Evolutionary conservation across 2,888 invertebrate genomes (phyloP), one percentile per base, ranked within the genome.

Genomic region (Phragmatobia fuliginosa): DNA sequence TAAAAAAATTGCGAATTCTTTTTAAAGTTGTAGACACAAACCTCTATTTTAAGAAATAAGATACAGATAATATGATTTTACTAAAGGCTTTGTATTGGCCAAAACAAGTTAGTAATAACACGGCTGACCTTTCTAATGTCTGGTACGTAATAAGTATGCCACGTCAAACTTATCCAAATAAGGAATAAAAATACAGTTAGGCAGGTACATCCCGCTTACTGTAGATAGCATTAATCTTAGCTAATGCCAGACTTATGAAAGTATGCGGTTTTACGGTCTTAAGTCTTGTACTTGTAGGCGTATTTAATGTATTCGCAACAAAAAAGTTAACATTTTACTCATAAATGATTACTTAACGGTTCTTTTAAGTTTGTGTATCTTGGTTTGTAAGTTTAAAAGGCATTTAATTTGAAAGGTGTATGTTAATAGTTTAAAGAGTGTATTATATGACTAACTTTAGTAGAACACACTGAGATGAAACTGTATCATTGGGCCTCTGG

Each of bases 121-220:
- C 32, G 58, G 59, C 68, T 76, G 77, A 82, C 78, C 83, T 78
- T 75, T 80, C 67, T 62, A 72, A 77, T 77, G 70, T 56, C 71
- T 72, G 72, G 64, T 77, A 72, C 66, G 76, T 71, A 82, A 82
- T 82, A 81, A 80, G 62, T 82, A 67, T 78, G 79, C 76, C 78
- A 75, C 70, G 67, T 71, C 77, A 69, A 81, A 79, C 77, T 77
- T 74, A 76, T 73, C 84, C 84, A 74, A 82, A 84, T 77, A 81
- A 78, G 84, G 83, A 77, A 62, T 60, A 58, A 66, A 64, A 41
- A 45, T 65, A 82, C 81, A 75, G 81, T 79, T 84, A 83, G 62
- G 74, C 18, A 52, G 63, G 75, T 64, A 56, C 64, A 52, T 77
- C 73, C 75, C 72, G 77, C 72, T 80, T 74, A 76, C 75, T 69